These are phyloP conservation scores for Urocynchramus pylzowi DNA, from an alignment of 2,113 vertebrate species.

Conservation along the genomic window DNA sequence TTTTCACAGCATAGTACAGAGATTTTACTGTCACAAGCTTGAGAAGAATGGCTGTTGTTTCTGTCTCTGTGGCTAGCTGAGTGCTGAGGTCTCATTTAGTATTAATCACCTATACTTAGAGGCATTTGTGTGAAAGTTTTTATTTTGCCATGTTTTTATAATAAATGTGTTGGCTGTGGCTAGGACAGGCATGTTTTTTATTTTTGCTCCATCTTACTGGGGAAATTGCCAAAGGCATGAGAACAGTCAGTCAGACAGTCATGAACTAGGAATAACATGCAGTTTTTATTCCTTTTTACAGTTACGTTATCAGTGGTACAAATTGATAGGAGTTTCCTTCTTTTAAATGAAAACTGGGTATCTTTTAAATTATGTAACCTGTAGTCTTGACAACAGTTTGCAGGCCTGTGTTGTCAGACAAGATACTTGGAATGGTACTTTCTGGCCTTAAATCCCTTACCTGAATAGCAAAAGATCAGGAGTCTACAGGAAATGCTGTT, in stretches of 20 bases:
- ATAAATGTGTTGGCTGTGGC: not conserved
- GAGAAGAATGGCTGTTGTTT: not conserved
- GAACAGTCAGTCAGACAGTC: not conserved
- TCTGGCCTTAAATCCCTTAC: not conserved
- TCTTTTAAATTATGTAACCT: not conserved
- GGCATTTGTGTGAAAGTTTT: not conserved
- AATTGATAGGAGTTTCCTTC: not conserved
- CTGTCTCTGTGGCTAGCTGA: not conserved
- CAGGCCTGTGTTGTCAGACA: not conserved
- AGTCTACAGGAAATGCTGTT: not conserved
- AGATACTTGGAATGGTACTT: not conserved
- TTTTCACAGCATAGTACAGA: not conserved
- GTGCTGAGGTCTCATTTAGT: not conserved
- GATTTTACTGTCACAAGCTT: not conserved
- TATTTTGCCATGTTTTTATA: not conserved
- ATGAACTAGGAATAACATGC: not conserved
- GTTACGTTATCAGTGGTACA: not conserved
- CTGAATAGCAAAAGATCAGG: not conserved
- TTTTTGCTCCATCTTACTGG: not conserved
- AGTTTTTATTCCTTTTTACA: not conserved
- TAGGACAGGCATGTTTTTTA: not conserved
- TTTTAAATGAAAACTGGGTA: not conserved
- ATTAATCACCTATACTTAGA: not conserved
- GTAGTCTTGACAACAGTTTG: not conserved
- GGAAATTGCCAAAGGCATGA: not conserved